Evolutionary conservation across 2,888 invertebrate genomes (phyloP).

Genomic region (Caenorhabditis wallacei): DNA sequence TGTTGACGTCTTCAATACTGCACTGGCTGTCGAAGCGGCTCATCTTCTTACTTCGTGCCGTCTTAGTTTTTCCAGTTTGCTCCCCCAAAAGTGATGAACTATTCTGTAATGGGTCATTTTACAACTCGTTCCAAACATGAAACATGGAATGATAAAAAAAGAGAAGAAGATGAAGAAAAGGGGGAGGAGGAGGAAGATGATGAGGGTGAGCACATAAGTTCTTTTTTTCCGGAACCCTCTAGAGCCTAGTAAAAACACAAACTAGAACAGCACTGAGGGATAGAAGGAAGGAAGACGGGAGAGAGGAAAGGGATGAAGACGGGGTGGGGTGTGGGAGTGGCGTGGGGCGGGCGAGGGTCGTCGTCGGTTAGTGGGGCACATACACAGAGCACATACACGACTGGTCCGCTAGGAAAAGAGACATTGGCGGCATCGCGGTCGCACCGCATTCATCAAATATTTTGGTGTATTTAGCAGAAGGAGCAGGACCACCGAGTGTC

Average conservation of each 20-base stretch:
- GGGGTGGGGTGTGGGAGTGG: conserved; percentile 62
- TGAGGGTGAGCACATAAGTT: conserved; percentile 47
- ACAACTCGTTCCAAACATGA: conserved; percentile 5
- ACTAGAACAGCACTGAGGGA: conserved; percentile 63
- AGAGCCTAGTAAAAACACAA: conserved; percentile 65
- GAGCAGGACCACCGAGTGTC: conserved; percentile 54
- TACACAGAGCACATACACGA: conserved; percentile 64
- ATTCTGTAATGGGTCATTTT: conserved; percentile 35
- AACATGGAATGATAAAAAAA: conserved; percentile 43
- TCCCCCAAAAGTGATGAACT: conserved; percentile 56
- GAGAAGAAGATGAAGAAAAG: conserved; percentile 3
- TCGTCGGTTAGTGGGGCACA: conserved; percentile 63
- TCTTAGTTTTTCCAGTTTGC: conserved; percentile 44
- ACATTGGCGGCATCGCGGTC: conserved; percentile 58
- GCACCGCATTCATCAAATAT: conserved; percentile 64
- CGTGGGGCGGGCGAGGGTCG: conserved; percentile 54
- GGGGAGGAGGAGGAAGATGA: conserved; percentile 8
- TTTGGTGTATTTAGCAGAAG: conserved; percentile 56
- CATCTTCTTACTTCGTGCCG: conserved; percentile 38
- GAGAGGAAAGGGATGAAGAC: conserved; percentile 59
- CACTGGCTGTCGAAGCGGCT: conserved; percentile 51
- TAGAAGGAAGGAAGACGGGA: conserved; percentile 47
- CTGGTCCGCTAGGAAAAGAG: conserved; percentile 58
- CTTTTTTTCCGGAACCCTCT: conserved; percentile 48
- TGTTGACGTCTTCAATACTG: conserved; percentile 53